Conservation (phyloP, 2,113 vertebrate species). For the Platysteira castanea region DNA sequence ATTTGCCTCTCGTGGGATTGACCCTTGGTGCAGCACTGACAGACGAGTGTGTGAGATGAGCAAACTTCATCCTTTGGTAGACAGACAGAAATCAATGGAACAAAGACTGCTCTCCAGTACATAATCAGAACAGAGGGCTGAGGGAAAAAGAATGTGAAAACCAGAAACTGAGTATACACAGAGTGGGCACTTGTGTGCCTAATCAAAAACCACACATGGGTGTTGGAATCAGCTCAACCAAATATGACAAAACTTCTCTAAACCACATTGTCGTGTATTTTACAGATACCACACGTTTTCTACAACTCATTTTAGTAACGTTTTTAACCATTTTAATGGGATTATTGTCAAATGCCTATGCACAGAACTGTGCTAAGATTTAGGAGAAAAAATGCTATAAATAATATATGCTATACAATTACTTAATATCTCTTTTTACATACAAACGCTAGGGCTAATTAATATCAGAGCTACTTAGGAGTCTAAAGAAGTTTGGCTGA, state of each 20-base stretch:
- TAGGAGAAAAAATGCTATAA: neutral
- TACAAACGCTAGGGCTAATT: neutral
- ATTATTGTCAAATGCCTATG: neutral
- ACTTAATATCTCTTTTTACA: neutral
- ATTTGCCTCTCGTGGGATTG: slow-evolving; percentile 43
- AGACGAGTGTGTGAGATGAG: neutral
- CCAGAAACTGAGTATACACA: neutral
- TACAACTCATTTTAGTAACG: neutral
- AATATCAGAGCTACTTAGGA: neutral
- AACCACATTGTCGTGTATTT: neutral
- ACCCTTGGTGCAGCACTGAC: slow-evolving; percentile 24
- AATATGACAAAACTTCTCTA: neutral
- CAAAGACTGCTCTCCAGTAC: neutral
- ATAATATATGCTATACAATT: neutral
- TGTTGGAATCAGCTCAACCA: neutral
- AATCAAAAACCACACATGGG: neutral
- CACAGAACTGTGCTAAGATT: neutral
- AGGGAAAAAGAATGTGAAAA: neutral
- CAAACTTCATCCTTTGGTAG: slow-evolving; percentile 18
- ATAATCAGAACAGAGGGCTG: neutral
- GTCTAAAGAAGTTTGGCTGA: neutral
- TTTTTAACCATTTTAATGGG: neutral
- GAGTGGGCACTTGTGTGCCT: neutral
- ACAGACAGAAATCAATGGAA: slow-evolving; percentile 41
- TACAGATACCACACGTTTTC: neutral